Base-by-base conservation (phyloP, 2,113 vertebrate genomes). In the Neodontobutis hainanensis region DNA sequence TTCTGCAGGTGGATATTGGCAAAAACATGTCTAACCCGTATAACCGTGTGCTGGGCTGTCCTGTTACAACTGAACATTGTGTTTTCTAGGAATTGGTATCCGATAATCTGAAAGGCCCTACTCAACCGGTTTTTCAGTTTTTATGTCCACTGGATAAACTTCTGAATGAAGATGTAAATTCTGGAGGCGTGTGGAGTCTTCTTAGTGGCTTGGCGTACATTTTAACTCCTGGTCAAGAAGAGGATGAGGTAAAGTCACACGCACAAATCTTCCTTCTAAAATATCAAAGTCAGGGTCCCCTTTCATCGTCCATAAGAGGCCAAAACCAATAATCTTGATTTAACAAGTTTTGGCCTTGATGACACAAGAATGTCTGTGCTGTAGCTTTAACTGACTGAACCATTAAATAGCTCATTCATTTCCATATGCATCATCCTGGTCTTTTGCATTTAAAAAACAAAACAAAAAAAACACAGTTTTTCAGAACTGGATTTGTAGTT, bases 41-140 rank as follows among this genome's bases (percentile, higher is more conserved):
- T 32, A 27, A 11, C 40, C 4, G 4, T 19, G 47, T 59, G 27
- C 52, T 53, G 11, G 5, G 12, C 46, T 43, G 0, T 14, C 8
- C 3, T 9, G 6, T 59, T 7, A 11, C 36, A 11, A 48, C 4
- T 70, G 3, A 52, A 55, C 7, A 5, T 76, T 32, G 14, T 49
- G 0, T 44, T 53, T 52, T 58, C 0, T 55, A 94, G 93, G 86
- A 69, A 36, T 68, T 94, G 19, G 78, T 93, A 0, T 82, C 69
- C 10, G 85, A 93, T 53, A 16, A 64, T 14, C 5, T 88, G 42
- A 78, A 89, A 0, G 86, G 91, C 14, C 81, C 70, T 68, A 91
- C 62, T 51, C 81, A 90, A 47, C 85, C 83, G 1, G 91, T 94
- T n/a, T 94, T 94, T 66, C 84, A 87, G 66, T 93, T 94, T 70